Conservation (phyloP, 2,888 invertebrate species). For the Drosophila sordidula region DNA sequence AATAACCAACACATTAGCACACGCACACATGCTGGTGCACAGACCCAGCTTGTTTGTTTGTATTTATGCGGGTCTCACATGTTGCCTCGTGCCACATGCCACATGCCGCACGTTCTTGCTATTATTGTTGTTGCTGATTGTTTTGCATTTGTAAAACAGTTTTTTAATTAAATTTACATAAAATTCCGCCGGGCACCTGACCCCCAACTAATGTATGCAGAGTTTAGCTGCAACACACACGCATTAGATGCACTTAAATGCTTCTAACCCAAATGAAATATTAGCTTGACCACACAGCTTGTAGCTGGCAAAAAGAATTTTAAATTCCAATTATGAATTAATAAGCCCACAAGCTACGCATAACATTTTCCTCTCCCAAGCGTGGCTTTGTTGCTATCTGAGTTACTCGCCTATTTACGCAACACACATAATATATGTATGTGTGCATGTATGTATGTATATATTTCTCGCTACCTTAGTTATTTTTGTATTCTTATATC, state of each 20-base stretch:
- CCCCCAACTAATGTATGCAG: conserved; percentile 32
- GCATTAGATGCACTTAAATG: conserved; percentile 2
- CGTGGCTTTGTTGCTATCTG: too few relatives aligned
- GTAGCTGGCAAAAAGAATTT: conserved; percentile 1
- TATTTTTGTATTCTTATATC: not conserved
- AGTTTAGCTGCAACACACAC: conserved; percentile 8
- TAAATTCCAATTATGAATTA: conserved; percentile 9
- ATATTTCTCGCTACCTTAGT: not conserved
- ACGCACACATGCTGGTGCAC: not conserved
- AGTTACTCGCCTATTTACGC: not conserved
- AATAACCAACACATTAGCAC: conserved; percentile 17
- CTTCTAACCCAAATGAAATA: not conserved
- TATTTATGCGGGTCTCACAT: conserved; percentile 3
- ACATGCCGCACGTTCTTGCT: not conserved
- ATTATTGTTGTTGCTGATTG: conserved; percentile 5
- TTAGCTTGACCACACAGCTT: conserved; percentile 7
- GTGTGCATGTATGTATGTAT: too few relatives aligned
- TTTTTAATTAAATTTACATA: conserved; percentile 32
- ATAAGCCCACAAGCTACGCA: not conserved
- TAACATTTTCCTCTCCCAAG: too few relatives aligned
- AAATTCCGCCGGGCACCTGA: conserved; percentile 11
- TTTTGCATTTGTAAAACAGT: conserved; percentile 21
- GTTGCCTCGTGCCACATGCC: not conserved
- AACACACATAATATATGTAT: too few relatives aligned
- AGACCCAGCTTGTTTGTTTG: conserved; percentile 1